Percentiles rank a stretch among this genome's conserved stretches.
Conservation (phyloP, 2,797 vertebrate species). For the Oreortyx pictus region DNA sequence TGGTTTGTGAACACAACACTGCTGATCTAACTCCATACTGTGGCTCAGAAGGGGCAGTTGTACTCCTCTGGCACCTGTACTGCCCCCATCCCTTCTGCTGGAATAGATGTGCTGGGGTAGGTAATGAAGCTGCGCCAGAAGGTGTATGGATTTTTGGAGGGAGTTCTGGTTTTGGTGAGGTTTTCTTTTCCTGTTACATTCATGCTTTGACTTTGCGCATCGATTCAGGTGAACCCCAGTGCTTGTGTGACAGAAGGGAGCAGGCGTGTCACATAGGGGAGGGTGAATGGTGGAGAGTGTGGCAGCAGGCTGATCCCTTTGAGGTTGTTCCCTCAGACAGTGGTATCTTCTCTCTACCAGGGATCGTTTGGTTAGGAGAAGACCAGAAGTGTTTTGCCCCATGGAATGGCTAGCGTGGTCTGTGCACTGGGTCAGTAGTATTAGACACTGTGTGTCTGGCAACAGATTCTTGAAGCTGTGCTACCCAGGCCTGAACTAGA, state of each 20-base stretch:
- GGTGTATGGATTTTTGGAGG: background rate
- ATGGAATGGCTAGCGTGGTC: background rate
- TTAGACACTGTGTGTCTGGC: background rate
- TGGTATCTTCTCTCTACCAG: background rate
- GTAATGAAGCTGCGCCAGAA: background rate
- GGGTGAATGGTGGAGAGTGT: background rate
- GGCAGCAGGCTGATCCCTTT: background rate
- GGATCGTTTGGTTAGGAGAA: background rate
- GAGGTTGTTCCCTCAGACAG: background rate
- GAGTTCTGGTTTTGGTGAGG: background rate
- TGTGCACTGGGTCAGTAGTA: background rate
- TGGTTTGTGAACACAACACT: background rate
- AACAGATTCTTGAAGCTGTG: background rate
- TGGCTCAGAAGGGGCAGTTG: background rate
- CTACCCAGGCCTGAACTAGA: background rate
- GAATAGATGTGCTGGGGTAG: background rate
- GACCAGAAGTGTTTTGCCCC: background rate
- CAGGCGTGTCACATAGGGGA: rapidly evolving
- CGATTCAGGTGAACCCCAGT: background rate
- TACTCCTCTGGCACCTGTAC: background rate
- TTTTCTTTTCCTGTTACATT: background rate
- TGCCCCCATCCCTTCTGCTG: background rate
- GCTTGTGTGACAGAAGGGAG: background rate
- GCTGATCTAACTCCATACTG: background rate
- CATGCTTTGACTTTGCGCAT: background rate